Base-by-base conservation (phyloP, 2,888 invertebrate species). In the Protophormia terraenovae region DNA sequence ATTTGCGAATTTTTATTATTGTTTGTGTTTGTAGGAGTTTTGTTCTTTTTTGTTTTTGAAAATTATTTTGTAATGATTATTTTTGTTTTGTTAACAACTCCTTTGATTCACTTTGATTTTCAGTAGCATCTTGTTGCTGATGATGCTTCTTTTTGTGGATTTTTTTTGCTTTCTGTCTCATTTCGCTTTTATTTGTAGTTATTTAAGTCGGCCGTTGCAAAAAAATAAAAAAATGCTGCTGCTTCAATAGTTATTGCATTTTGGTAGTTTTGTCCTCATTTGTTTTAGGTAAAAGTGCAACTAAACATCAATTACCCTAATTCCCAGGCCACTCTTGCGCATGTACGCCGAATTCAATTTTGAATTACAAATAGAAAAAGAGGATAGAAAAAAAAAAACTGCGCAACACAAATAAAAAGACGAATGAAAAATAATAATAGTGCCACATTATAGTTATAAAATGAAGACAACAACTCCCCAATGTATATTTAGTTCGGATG, bases 281-380 rank as follows among this genome's bases (percentile, higher is more conserved):
- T 85, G 58, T 90, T 80, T 90, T 88, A 88, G 89, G 89, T 91
- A 91, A 91, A 90, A 92, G 91, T 92, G 91, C 92, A 92, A 89
- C 92, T 90, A 89, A 91, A 90, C 89, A 90, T 89, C 92, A 92
- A 92, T 91, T 91, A 91, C 90, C 91, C 91, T 89, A 90, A 89
- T 91, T 91, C 91, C 90, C 91, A 91, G 89, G 90, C 87, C 75
- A 64, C 62, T 81, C 35, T 45, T 77, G 72, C 67, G 81, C 66
- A 67, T 60, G 38, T 78, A 64, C 32, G 47, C 16, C 38, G 6
- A 10, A 62, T 71, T 47, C 29, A 75, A 79, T 69, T 79, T 58
- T 72, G 38, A 76, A 29, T 41, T 45, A 22, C 50, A 53, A 77
- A 53, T 22, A 32, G 38, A 60, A 71, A 24, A 55, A n/a, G 29